These are phyloP conservation scores for Odontophorus gujanensis DNA, from an alignment of 2,113 vertebrate species.

Conservation along the genomic window DNA sequence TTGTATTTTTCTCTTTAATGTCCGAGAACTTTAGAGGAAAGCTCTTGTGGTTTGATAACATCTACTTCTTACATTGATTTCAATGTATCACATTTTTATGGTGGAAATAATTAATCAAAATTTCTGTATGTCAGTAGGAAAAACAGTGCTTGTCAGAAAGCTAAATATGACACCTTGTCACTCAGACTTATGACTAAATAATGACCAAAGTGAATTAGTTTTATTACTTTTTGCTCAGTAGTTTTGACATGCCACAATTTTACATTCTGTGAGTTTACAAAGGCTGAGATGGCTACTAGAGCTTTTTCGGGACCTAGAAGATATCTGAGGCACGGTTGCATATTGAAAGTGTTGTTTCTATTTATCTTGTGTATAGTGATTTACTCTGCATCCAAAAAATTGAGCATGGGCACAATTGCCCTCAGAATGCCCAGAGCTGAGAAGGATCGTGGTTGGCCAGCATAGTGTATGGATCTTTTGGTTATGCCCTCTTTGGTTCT, in stretches of 20 bases:
- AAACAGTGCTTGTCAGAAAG: not conserved
- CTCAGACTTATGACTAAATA: not conserved
- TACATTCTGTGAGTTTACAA: not conserved
- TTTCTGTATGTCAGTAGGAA: not conserved
- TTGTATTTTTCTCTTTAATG: constrained; percentile 22
- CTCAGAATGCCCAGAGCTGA: not conserved
- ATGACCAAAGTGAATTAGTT: not conserved
- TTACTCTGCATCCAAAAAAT: not conserved
- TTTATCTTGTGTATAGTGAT: not conserved
- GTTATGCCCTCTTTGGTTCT: not conserved
- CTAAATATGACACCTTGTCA: not conserved
- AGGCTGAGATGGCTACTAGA: not conserved
- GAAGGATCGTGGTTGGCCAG: accelerated
- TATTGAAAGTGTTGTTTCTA: not conserved
- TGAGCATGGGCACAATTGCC: not conserved
- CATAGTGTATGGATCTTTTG: not conserved
- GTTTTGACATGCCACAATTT: accelerated
- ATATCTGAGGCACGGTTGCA: not conserved
- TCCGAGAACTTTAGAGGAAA: not conserved
- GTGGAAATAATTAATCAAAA: not conserved
- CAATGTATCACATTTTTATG: not conserved
- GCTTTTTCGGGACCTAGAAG: not conserved
- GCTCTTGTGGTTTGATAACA: not conserved
- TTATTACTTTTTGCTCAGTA: not conserved
- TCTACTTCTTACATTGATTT: not conserved